A percentile compares a stretch with the other conserved stretches of the same genome.
Evolutionary conservation across 2,797 vertebrate genomes (phyloP).

Genomic region (Xiphophorus birchmanni): DNA sequence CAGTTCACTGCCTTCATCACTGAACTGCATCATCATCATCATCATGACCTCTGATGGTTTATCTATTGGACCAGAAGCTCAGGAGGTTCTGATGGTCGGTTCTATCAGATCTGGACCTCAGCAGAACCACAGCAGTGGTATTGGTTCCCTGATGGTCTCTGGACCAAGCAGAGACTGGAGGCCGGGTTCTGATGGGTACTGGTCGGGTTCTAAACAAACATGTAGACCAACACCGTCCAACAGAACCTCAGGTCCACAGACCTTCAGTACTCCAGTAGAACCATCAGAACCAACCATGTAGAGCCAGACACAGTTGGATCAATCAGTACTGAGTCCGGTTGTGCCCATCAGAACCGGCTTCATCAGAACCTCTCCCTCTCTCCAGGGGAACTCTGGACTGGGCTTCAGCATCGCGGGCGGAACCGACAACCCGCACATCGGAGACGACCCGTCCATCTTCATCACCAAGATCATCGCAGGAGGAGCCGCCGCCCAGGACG

Average conservation of each 20-base stretch:
- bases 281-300: neutral
- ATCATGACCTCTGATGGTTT: neutral
- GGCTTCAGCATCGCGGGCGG: conserved; percentile 93
- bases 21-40: neutral
- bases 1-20: neutral
- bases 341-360: no score
- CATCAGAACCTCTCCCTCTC: neutral
- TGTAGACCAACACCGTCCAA: neutral
- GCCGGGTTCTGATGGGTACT: neutral
- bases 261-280: neutral
- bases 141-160: neutral
- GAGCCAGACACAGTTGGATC: no score
- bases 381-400: conserved; percentile 89
- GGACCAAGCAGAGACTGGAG: neutral
- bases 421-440: conserved; percentile 91
- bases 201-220: neutral
- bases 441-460: conserved; percentile 92
- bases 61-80: neutral
- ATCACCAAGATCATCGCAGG: conserved; percentile 95
- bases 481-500: conserved; percentile 89
- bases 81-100: no score
- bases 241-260: neutral
- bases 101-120: neutral
- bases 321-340: neutral
- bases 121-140: neutral